Evolutionary conservation across 2,888 invertebrate genomes (phyloP), one percentile per base, ranked within the genome.

Genomic region (Oxytorus armatus): DNA sequence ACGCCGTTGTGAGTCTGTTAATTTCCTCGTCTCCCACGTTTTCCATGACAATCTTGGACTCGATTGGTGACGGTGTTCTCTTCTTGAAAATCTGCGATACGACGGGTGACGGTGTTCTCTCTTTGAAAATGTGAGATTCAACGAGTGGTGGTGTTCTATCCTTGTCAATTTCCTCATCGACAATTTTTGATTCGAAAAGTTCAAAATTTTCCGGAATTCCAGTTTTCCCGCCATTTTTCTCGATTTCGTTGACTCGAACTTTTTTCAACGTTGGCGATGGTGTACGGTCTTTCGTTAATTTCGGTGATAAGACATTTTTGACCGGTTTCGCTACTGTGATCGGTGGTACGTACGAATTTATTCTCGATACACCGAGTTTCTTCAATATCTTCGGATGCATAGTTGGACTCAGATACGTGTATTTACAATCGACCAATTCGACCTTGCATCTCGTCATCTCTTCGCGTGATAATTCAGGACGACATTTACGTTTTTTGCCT

Each of bases 391-490:
- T 81, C 0, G 84, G 69, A 68, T 83, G 78, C 7, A 84, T 82
- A 8, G 86, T 83, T 10, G 85, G 79, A 29, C 82, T 83, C 1
- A 89, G 63, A 33, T 88, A 84, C 7, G 86, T 87, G 36, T 86
- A 84, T 70, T 88, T 90, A 63, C 89, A 86, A 44, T 92, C 91
- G 1, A 89, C 69, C 18, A 92, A 14, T 4, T 78, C 76, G 0
- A 92, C 91, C 74, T 85, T 85, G 68, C 92, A 92, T 5, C 81
- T 86, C 82, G 59, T 87, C 85, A 91, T 89, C 75, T 89, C 85
- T 2, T 83, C 85, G 10, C 76, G 11, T 0, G 82, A 79, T 59
- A 84, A 78, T 57, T 82, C 80, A 2, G 51, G 25, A 1, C 57
- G 49, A 8, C 59, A 53, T 55, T 78, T 76, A 1, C 70, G 77